These are phyloP conservation scores for Frieseomelitta varia DNA, from an alignment of 1,140 invertebrate species.

Conservation along the genomic window DNA sequence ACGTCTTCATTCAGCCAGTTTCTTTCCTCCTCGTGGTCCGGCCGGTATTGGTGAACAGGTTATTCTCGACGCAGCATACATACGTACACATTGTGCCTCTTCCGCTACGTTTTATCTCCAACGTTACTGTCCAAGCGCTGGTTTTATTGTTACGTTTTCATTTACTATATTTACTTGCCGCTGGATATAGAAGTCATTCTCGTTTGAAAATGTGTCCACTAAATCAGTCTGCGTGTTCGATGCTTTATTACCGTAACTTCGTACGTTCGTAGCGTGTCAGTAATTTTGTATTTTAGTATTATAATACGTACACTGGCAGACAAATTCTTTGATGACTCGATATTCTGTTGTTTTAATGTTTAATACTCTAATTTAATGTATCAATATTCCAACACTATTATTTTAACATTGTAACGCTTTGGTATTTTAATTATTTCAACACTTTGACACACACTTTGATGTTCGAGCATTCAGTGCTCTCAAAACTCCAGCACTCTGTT, in stretches of 20 bases:
- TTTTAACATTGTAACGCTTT: background rate
- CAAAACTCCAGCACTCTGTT: no score
- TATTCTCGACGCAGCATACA: background rate
- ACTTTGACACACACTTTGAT: no score
- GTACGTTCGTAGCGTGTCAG: no score
- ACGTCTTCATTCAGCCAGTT: slow-evolving; percentile 1
- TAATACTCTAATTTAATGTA: no score
- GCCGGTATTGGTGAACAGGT: background rate
- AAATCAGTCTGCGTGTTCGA: background rate
- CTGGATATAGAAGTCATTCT: background rate
- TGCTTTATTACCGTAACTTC: no score
- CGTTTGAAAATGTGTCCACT: background rate
- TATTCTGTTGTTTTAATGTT: no score
- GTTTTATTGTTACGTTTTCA: background rate
- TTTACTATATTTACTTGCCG: slow-evolving; percentile 34
- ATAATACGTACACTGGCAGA: no score
- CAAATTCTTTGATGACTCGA: no score
- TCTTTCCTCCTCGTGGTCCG: background rate
- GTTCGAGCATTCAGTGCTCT: no score
- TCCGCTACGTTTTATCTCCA: background rate
- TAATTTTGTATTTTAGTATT: no score
- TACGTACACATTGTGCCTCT: background rate
- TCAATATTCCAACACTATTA: no score
- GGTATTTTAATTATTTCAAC: background rate
- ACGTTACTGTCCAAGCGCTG: background rate